A percentile compares a stretch with the other conserved stretches of the same genome.
phyloP scores from a whole-genome alignment of 2,113 vertebrate species.

The Acrocephalus arundinaceus region DNA sequence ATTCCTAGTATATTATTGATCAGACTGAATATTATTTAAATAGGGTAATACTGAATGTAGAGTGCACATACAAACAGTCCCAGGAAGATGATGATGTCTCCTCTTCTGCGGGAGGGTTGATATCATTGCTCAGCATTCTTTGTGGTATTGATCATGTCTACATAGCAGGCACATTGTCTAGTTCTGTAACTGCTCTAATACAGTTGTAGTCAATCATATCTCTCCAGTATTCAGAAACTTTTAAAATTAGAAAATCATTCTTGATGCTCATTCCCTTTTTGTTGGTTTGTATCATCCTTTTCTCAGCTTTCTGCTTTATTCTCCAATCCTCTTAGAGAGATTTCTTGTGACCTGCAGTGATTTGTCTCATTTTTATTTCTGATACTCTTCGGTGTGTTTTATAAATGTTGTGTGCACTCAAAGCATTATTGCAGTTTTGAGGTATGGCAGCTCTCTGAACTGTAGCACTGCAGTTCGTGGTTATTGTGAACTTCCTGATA shows the following conservation, averaged over 20 bases:
- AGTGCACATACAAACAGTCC: neutral
- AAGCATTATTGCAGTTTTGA: neutral
- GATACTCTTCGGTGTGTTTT: neutral
- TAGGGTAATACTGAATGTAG: neutral
- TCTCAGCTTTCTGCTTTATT: neutral
- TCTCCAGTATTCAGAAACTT: neutral
- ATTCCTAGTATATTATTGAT: neutral
- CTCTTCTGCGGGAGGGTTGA: neutral
- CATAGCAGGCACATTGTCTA: neutral
- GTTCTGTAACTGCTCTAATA: neutral
- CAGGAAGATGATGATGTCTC: neutral
- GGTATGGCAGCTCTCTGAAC: neutral
- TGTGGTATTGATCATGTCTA: neutral
- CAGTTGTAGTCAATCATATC: neutral
- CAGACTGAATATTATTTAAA: neutral
- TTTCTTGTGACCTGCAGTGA: neutral
- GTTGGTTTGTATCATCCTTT: neutral
- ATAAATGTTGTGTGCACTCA: neutral
- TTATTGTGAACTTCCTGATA: neutral
- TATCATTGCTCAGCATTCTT: neutral
- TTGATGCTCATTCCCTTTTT: neutral
- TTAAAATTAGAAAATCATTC: neutral
- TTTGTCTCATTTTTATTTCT: neutral
- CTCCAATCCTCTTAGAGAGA: neutral
- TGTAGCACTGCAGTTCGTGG: fast-evolving